Evolutionary conservation across 2,888 invertebrate species (phyloP), one percentile per base, ranked within the genome.

Genomic region (Escarpia spicata): DNA sequence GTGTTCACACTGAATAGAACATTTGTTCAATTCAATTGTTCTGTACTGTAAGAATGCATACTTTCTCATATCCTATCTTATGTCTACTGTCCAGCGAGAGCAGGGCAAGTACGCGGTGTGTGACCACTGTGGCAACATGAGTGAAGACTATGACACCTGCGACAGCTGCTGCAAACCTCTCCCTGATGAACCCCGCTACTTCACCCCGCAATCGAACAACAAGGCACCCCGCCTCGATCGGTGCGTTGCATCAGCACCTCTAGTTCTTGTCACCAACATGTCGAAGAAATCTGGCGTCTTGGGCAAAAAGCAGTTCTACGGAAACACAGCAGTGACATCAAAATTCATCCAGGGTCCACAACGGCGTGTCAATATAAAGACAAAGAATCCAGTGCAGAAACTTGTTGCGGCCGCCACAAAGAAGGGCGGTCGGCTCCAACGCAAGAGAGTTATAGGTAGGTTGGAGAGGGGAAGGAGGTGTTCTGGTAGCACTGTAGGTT

Each of bases 121-220:
- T 96, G 97, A 97, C 94, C 97, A 97, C 94, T 98, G 98, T 96
- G 98, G 98, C 37, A 97, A 98, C 95, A 97, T 98, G 91, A 98
- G 98, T 92, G 97, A 97, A 95, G 98, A 98, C 96, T 98, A 98
- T 96, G 98, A 97, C 94, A 97, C 97, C 93, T 98, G 98, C 96
- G 97, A 98, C 96, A 96, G 97, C 97, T 97, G 97, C 97, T 95
- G 94, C 52, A 94, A 95, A 92, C 95, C 94, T 92, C 95, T 97
- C 31, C 95, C 96, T 12, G 94, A 93, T 8, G 94, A 95, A 92
- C 96, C 94, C 94, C 94, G 92, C 58, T 93, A 91, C 90, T 94
- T 91, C 92, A 75, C 19, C 52, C 94, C 94, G 19, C 75, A 75
- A 26, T 2, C 75, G 91, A 26, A 45, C 92, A 91, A 92, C 75